phyloP scores from a whole-genome alignment of 2,797 vertebrate species.

The Columba guinea region DNA sequence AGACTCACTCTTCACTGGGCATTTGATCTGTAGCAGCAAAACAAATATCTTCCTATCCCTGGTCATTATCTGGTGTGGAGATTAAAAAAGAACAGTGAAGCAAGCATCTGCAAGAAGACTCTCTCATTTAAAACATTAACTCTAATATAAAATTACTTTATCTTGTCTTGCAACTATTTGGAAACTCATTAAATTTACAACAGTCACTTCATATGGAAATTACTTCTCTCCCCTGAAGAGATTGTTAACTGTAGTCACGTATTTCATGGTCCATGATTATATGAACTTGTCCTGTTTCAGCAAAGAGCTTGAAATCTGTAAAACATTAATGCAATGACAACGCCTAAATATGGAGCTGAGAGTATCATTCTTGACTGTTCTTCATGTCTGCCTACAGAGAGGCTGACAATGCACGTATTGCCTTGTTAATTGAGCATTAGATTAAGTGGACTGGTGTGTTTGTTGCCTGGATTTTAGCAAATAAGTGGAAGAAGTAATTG shows the following conservation, averaged over 20 bases:
- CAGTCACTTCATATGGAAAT: slow-evolving; percentile 54
- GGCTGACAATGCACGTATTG: neutral
- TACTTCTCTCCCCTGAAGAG: slow-evolving; percentile 20
- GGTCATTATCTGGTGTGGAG: neutral
- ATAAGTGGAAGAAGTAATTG: slow-evolving; percentile 58
- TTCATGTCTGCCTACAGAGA: neutral
- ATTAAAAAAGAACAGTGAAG: slow-evolving; percentile 19
- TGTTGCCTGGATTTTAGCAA: slow-evolving; percentile 54
- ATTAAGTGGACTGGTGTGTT: slow-evolving; percentile 50
- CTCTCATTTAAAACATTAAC: slow-evolving; percentile 50
- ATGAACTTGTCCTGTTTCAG: slow-evolving; percentile 29
- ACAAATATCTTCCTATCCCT: neutral
- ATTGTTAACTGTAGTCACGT: slow-evolving; percentile 29
- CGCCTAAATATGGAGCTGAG: neutral
- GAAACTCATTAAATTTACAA: slow-evolving; percentile 65
- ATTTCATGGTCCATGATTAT: slow-evolving; percentile 26
- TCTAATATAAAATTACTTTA: slow-evolving; percentile 48
- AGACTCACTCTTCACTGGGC: neutral
- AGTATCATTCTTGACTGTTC: neutral
- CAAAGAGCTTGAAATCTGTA: slow-evolving; percentile 9
- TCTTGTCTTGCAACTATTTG: slow-evolving; percentile 48
- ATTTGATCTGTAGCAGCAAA: neutral
- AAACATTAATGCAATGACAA: neutral
- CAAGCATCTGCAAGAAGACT: slow-evolving; percentile 22
- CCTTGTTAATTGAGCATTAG: slow-evolving; percentile 49